Evolutionary conservation across 2,888 invertebrate species (phyloP).

Genomic region (Aphidius colemani): DNA sequence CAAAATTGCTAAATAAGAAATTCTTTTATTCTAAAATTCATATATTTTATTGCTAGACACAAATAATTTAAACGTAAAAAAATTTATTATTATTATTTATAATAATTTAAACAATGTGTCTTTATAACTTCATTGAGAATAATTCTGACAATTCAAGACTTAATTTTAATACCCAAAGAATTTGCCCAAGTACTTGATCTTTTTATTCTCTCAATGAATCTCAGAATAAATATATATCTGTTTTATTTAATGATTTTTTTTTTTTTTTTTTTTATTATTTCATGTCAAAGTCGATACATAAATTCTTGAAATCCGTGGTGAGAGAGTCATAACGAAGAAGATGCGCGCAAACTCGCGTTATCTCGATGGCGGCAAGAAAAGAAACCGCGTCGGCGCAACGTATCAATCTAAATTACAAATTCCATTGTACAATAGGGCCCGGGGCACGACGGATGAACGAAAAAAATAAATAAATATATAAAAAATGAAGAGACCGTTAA

Average conservation of each 20-base stretch:
- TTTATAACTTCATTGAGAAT: too few species aligned
- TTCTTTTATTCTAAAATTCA: too few species aligned
- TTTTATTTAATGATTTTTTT: neutral
- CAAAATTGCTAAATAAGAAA: conserved; percentile 37
- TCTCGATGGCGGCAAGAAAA: conserved; percentile 33
- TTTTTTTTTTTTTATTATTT: conserved; percentile 11
- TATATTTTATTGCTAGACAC: too few species aligned
- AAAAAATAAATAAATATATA: conserved; percentile 16
- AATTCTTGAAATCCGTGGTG: conserved; percentile 29
- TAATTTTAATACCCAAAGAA: conserved; percentile 6
- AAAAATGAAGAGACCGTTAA: conserved; percentile 15
- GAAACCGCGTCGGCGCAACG: conserved; percentile 39
- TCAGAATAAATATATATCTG: conserved; percentile 10
- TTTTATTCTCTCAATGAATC: neutral
- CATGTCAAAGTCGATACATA: conserved; percentile 26
- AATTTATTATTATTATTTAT: conserved; percentile 1
- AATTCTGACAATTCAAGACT: neutral
- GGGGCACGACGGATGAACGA: conserved; percentile 24
- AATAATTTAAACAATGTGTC: neutral
- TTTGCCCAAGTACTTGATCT: conserved; percentile 13
- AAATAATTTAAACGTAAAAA: conserved; percentile 3
- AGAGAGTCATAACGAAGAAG: conserved; percentile 23
- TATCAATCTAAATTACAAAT: conserved; percentile 61
- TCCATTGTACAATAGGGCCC: conserved; percentile 53
- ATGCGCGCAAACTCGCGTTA: conserved; percentile 20